Base-by-base conservation (phyloP, 2,113 vertebrate species). In the Halcyon malimbica region DNA sequence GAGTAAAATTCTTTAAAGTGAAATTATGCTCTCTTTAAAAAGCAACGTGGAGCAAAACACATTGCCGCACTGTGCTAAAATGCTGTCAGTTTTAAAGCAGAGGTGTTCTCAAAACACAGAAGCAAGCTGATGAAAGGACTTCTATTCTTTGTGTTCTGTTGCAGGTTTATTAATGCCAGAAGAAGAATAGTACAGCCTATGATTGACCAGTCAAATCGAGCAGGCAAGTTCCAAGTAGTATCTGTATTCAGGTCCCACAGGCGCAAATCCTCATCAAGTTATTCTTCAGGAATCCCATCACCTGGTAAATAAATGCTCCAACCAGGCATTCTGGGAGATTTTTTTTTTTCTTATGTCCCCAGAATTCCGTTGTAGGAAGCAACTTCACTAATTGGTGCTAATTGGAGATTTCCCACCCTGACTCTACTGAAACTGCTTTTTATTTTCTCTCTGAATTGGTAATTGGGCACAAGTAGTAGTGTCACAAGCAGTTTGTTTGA, bases 131-230 rank as follows among this genome's bases (percentile, higher is more conserved):
- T 97, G 96, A 98, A 96, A 68, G 54, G 82, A 93, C 90, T 89
- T 96, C 90, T 96, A 86, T 94, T 98, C 96, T 97, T 89, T 97
- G 96, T 97, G 96, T 97, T 98, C 97, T 98, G 41, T 98, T 98
- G 89, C 98, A 99, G 99, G 99, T 99, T 99, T 98, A 99, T 99
- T 98, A 99, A 99, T 85, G 99, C 99, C 99, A 99, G 99, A 97
- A 99, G 99, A 99, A 99, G 99, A 99, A 99, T 99, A 99, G 99
- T 99, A 98, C 99, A 99, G 98, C 99, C 99, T 98, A 99, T 99
- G 99, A 99, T 99, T 96, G 99, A 99, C 98, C 99, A 99, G 99
- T 99, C 99, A 97, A 99, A 99, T 99, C 99, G 99, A 99, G 99
- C 99, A 99, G 99, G 99, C 99, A 99, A 99, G 98, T 98, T 96